Base-by-base conservation (phyloP, 1,140 invertebrate genomes). In the Drosophila miranda region DNA sequence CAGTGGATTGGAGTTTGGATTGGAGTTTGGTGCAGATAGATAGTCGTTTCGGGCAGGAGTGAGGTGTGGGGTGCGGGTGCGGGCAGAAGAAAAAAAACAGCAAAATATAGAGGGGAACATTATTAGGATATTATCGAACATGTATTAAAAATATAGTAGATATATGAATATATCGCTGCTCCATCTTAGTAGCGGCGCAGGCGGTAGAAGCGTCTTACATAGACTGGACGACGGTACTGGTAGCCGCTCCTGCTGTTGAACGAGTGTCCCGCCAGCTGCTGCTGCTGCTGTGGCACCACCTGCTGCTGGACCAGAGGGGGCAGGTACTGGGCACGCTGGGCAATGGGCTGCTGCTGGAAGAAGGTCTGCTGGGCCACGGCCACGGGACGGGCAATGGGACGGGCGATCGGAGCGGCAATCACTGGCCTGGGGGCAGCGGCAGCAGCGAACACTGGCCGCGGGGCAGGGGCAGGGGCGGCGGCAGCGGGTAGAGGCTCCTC, bases 121-220 rank as follows among this genome's bases (percentile, higher is more conserved):
- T 74, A 76, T 28, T 73, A 48, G 66, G 64, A 53, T 38, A 38
- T 71, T 62, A 46, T 66, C 61, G 62, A 84, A 68, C 62, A 64
- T 80, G 70, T 75, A 70, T 84, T 84, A 84, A 87, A 87, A 78
- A 75, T 53, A 78, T 73, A 57, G 51, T 68, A 59, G 67, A 38
- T 38, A 38, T 13, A 38, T 38, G 54, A 77, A 55, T 86, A 87
- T 48, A 23, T 63, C 48, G 74, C 53, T 52, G 67, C 50, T 58
- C 67, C 66, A 50, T 71, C 56, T 75, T 90, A 90, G 56, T 83
- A 83, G 75, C 89, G 89, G 70, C 84, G 89, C 75, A 82, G 84
- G 53, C 83, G 80, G 60, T 84, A 84, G 70, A 87, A 67, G 64
- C 89, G 89, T 76, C 89, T 90, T 78, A 90, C 81, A 78, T 87